These are phyloP conservation scores for Ellobius talpinus DNA, from an alignment of 2,113 vertebrate species.

Conservation along the genomic window DNA sequence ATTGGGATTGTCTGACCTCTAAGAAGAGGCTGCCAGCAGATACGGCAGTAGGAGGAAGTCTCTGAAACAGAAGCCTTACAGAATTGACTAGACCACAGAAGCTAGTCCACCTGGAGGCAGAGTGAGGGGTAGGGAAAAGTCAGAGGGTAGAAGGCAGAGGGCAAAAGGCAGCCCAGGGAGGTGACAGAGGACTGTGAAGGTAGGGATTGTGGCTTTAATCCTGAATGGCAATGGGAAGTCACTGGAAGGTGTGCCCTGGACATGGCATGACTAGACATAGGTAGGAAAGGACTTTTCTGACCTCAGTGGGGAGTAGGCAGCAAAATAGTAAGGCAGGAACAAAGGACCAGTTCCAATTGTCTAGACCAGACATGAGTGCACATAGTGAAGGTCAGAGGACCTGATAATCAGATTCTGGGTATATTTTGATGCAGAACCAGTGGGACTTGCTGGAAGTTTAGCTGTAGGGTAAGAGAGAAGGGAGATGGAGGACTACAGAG, in stretches of 20 bases:
- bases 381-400: background rate
- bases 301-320: background rate
- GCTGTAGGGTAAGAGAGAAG: background rate
- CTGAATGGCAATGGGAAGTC: background rate
- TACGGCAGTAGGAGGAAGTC: background rate
- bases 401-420: background rate
- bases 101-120: background rate
- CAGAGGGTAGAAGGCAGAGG: background rate
- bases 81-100: background rate
- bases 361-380: background rate
- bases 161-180: background rate
- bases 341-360: background rate
- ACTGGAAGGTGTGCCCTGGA: background rate
- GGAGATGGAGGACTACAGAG: fast-evolving
- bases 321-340: background rate
- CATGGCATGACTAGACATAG: background rate
- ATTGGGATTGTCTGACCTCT: background rate
- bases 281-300: constrained; percentile 1
- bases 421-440: background rate
- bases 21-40: background rate
- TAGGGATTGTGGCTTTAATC: background rate
- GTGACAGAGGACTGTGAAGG: background rate
- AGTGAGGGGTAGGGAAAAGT: background rate
- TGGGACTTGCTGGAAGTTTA: background rate
- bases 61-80: background rate